Conservation (phyloP, 2,888 invertebrate genomes). For the Pristionchus mayeri region DNA sequence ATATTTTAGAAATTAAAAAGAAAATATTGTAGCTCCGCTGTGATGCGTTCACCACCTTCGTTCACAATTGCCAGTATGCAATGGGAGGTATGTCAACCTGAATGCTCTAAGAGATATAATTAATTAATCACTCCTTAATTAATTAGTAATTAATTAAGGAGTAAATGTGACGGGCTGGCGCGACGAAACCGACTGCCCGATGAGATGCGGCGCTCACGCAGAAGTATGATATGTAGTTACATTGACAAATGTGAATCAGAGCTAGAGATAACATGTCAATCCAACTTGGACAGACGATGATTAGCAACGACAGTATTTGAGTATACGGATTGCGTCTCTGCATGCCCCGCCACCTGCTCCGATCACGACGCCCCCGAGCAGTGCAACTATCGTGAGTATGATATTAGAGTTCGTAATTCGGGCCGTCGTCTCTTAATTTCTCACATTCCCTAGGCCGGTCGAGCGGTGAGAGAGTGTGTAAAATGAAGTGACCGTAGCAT, state of each 20-base stretch:
- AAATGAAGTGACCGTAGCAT: too few relatives aligned
- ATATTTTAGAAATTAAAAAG: neutral
- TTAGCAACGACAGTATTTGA: neutral
- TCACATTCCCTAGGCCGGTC: too few relatives aligned
- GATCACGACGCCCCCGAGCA: constrained; percentile 52
- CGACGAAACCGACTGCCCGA: neutral
- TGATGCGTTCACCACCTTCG: constrained; percentile 56
- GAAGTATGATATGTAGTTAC: neutral
- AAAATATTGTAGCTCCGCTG: constrained; percentile 52
- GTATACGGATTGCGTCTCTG: constrained; percentile 55
- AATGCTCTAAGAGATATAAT: neutral
- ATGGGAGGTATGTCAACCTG: constrained; percentile 3
- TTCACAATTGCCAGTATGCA: constrained; percentile 54
- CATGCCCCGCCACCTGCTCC: constrained; percentile 68
- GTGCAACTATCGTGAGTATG: constrained; percentile 52
- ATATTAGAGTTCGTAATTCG: too few relatives aligned
- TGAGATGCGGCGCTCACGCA: neutral
- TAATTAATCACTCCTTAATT: neutral
- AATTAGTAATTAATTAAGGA: too few relatives aligned
- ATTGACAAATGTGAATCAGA: constrained; percentile 51
- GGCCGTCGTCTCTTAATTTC: too few relatives aligned
- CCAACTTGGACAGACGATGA: too few relatives aligned
- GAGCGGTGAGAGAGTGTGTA: too few relatives aligned
- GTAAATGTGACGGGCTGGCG: neutral
- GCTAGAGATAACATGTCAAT: neutral